Evolutionary conservation across 2,888 invertebrate genomes (phyloP), one percentile per base, ranked within the genome.

Genomic region (Eudasyphora cyanicolor): DNA sequence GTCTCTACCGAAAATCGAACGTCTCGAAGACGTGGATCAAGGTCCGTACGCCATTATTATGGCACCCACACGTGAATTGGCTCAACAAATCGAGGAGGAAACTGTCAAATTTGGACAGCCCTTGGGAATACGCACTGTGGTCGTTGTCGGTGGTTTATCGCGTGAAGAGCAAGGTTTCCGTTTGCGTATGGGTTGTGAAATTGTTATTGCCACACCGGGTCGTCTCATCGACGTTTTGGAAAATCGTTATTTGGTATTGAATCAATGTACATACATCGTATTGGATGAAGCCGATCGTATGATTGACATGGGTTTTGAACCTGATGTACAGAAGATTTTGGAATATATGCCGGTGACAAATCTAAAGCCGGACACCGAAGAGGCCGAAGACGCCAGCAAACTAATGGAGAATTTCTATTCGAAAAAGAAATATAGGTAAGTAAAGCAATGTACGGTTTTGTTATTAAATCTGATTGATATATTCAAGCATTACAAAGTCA

Each of bases 241-340:
- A 93, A 99, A 99, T 92, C 95, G 99, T 82, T 99, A 99, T 91
- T 93, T 99, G 86, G 99, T 99, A 8, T 93, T 99, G 17, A 97
- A 96, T 92, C 97, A 99, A 89, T 99, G 99, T 92, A 99, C 99
- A 0, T 99, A 99, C 91, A 98, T 99, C 82, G 99, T 98, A 4
- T 93, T 97, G 74, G 97, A 98, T 89, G 97, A 98, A 93, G 99
- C 99, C 38, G 99, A 99, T 93, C 95, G 99, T 90, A 99, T 99
- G 99, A 98, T 99, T 92, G 99, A 99, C 94, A 99, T 99, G 97
- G 99, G 99, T 91, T 99, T 99, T 91, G 99, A 99, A 92, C 98
- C 98, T 54, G 97, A 97, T 89, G 99, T 99, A 0, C 98, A 99
- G 89, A 98, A 98, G 91, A 99, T 99, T 92, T 93, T 99, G 38